These are phyloP conservation scores for Magallana gigas DNA, from an alignment of 1,140 invertebrate species.

Conservation along the genomic window DNA sequence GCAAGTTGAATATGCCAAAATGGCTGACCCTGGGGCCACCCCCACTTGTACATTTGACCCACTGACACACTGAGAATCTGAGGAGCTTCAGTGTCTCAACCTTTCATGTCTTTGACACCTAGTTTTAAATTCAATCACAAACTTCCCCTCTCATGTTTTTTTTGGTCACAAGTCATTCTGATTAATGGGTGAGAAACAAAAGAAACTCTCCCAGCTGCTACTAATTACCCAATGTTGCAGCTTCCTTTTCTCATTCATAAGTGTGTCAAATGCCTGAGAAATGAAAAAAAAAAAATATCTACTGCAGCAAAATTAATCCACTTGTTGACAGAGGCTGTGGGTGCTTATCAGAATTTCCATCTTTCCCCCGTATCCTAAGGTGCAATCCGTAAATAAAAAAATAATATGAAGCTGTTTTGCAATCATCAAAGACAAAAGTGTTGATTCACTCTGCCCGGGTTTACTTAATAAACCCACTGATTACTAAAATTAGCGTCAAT, in stretches of 20 bases:
- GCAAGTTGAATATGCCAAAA: background rate
- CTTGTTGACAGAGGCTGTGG: background rate
- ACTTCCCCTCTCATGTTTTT: slow-evolving; percentile 13
- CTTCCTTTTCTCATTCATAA: slow-evolving; percentile 36
- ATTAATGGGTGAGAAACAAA: slow-evolving; percentile 11
- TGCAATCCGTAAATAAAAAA: background rate
- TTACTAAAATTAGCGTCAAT: slow-evolving; percentile 26
- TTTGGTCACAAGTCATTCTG: background rate
- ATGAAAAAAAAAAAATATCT: slow-evolving; percentile 7
- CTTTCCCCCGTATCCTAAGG: background rate
- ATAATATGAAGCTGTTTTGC: background rate
- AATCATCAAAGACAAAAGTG: slow-evolving; percentile 3
- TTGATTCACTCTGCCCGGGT: background rate
- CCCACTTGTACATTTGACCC: background rate
- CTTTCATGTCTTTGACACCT: background rate
- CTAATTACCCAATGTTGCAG: background rate
- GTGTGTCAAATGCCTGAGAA: slow-evolving; percentile 22
- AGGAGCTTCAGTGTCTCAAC: background rate
- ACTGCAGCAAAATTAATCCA: background rate
- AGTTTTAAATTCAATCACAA: slow-evolving; percentile 8
- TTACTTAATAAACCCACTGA: slow-evolving; percentile 18
- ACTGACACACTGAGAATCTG: background rate
- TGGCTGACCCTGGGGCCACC: background rate
- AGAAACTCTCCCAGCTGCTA: slow-evolving; percentile 7
- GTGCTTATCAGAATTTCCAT: background rate